Base-by-base conservation (phyloP, 2,113 vertebrate genomes). In the Heloderma charlesbogerti region DNA sequence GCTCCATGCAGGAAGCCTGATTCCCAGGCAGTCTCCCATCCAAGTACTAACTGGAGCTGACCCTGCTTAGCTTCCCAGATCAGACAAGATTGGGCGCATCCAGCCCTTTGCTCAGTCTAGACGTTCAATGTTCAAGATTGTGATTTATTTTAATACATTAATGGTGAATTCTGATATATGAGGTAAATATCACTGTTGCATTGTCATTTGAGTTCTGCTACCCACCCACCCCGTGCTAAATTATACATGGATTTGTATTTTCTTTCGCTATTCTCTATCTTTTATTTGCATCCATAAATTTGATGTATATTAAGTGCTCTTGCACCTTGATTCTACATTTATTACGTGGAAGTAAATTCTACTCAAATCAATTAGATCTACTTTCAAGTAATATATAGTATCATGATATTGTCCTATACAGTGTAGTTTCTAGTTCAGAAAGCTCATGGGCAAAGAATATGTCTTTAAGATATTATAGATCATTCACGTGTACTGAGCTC, bases 191-290 rank as follows among this genome's bases (percentile, higher is more conserved):
- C 4, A 0, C 25, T 87, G 34, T 67, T 67, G 25, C 27, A 82
- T 71, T 45, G 4, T 75, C 16, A 83, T 48, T 87, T 88, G 34
- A 90, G 0, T 92, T 89, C 81, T 87, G 72, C 57, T 77, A 22
- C 84, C 34, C 85, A 31, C 45, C 72, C 48, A 51, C 48, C 0
- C 48, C 6, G n/a, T 92, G 40, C 77, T 84, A 3, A 80, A 86
- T 45, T 13, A 86, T 80, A 13, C 91, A 87, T 80, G 20, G 27
- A 83, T 29, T 0, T 1, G 6, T 6, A 22, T 93, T 93, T 29
- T 7, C 40, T 87, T 92, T 87, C 77, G 54, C 1, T 72, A 4
- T 80, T 89, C 1, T 86, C 89, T 87, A 74, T 71, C n/a, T 40
- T 90, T 85, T 29, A 13, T 77, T 84, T 16, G 31, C 54, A 63